Conservation (phyloP, 2,888 invertebrate species). For the Calameuta idolon region DNA sequence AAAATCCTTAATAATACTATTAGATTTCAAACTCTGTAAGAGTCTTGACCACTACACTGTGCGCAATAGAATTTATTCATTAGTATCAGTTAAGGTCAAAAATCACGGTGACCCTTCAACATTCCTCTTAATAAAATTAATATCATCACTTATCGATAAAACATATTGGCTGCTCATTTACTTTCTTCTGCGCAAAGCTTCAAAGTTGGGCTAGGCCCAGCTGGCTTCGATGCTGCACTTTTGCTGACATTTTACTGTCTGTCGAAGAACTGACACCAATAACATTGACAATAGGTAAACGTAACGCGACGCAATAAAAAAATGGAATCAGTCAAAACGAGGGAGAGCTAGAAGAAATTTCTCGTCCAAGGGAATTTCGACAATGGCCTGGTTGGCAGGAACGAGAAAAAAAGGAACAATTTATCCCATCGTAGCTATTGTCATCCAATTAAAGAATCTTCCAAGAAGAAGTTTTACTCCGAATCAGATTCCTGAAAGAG, state of each 20-base stretch:
- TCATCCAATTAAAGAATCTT: background rate
- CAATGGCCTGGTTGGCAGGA: background rate
- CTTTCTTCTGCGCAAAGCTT: background rate
- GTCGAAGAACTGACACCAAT: background rate
- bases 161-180: background rate
- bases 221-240: background rate
- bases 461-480: slow-evolving; percentile 33
- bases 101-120: background rate
- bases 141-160: background rate
- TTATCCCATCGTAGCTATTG: background rate
- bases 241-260: background rate
- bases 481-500: slow-evolving; percentile 55
- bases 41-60: background rate
- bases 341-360: background rate
- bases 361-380: background rate
- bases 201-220: background rate
- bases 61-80: background rate
- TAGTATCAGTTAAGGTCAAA: background rate
- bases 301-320: background rate
- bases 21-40: background rate
- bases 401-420: background rate
- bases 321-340: background rate
- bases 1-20: background rate
- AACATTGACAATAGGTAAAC: background rate
- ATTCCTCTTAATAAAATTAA: background rate